Percentiles rank a stretch among this genome's conserved stretches.
Conservation (phyloP, 2,888 invertebrate genomes). For the Polylopha cassiicola region DNA sequence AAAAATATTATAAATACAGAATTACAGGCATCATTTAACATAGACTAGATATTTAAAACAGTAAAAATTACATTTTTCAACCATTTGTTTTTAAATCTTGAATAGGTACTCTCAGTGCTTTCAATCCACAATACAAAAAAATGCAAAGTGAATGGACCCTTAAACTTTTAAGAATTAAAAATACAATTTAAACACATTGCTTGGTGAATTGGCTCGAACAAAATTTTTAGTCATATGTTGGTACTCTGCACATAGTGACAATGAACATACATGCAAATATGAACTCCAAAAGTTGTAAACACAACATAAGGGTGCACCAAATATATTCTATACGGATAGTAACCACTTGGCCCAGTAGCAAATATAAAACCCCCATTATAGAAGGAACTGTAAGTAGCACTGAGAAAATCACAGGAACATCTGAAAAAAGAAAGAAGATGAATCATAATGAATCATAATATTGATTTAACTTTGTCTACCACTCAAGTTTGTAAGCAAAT, state of each 20-base stretch:
- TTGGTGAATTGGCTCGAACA: too few species aligned
- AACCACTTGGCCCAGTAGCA: conserved; percentile 91
- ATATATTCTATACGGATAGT: conserved; percentile 92
- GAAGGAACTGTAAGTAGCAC: conserved; percentile 91
- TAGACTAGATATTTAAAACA: too few species aligned
- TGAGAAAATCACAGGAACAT: conserved; percentile 88
- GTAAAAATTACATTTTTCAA: too few species aligned
- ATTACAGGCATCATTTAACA: too few species aligned
- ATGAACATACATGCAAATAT: conserved; percentile 88
- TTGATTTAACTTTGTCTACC: neutral
- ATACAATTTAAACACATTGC: too few species aligned
- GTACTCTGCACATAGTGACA: conserved; percentile 78
- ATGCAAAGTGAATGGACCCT: too few species aligned
- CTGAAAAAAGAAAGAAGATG: conserved; percentile 61
- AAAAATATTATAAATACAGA: too few species aligned
- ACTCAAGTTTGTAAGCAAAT: too few species aligned
- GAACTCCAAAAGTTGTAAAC: conserved; percentile 87
- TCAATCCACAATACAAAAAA: too few species aligned
- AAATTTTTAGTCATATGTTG: conserved; percentile 77
- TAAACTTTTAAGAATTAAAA: too few species aligned
- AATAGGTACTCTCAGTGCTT: too few species aligned
- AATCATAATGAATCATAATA: neutral
- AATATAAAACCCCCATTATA: conserved; percentile 88
- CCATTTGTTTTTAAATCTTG: too few species aligned
- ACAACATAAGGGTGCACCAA: conserved; percentile 90